Conservation (phyloP, 2,888 invertebrate genomes). For the Cecidostiba fungosa region DNA sequence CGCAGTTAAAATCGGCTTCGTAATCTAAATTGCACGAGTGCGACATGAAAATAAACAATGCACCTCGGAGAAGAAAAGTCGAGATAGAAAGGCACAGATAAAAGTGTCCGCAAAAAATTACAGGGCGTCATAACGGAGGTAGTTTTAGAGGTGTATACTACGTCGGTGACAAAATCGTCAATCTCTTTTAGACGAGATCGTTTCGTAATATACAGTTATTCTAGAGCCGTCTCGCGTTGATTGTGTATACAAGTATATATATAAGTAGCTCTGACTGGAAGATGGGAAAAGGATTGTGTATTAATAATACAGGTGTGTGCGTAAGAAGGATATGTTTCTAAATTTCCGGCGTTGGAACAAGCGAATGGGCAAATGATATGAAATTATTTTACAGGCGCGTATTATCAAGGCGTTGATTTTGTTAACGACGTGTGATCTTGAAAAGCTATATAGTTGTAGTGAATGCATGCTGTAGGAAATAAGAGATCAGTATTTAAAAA, state of each 20-base stretch:
- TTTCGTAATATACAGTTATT: background rate
- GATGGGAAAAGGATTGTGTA: background rate
- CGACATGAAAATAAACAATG: slow-evolving; percentile 50
- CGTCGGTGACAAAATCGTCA: background rate
- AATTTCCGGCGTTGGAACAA: slow-evolving; percentile 30
- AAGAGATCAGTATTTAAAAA: background rate
- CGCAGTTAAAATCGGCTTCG: slow-evolving; percentile 57
- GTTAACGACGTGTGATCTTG: background rate
- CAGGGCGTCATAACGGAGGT: background rate
- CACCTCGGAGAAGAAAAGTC: slow-evolving; percentile 14
- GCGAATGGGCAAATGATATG: slow-evolving; percentile 16
- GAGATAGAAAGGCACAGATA: slow-evolving; percentile 43
- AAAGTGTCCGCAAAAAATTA: background rate
- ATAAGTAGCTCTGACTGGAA: background rate
- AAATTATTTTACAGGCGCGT: background rate
- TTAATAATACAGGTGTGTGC: background rate
- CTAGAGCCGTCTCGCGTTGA: background rate
- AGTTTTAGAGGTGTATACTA: background rate
- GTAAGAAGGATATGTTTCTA: background rate
- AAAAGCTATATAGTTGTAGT: background rate
- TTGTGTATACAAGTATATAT: background rate
- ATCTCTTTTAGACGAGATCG: background rate
- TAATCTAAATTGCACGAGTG: slow-evolving; percentile 52
- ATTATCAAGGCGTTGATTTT: background rate
- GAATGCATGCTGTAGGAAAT: slow-evolving; percentile 22